These are phyloP conservation scores for Heteractis magnifica DNA, from an alignment of 92 coral and sea anemone genomes.

Conservation along the genomic window DNA sequence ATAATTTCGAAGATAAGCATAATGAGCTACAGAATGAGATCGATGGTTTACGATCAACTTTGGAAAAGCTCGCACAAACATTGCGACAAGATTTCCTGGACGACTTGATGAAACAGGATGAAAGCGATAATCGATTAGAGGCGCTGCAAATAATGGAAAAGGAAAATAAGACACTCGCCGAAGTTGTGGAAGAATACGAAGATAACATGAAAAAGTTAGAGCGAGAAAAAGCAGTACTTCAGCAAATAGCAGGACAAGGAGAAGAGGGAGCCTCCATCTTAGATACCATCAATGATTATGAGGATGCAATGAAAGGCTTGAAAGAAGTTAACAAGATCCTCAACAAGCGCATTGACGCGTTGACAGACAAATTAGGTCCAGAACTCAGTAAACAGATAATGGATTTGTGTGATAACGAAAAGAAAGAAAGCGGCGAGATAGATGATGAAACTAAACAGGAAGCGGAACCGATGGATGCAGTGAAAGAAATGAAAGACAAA, in stretches of 20 bases:
- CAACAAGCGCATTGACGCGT: conserved; percentile 27
- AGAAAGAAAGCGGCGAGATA: background rate
- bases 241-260: conserved; percentile 28
- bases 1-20: conserved; percentile 43
- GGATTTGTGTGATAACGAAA: conserved; percentile 1
- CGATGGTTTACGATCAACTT: conserved; percentile 20
- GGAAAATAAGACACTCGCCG: conserved; percentile 54
- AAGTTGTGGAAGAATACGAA: conserved; percentile 66
- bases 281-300: conserved; percentile 57
- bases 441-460: background rate
- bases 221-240: conserved; percentile 38
- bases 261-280: conserved; percentile 38
- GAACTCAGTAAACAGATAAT: conserved; percentile 34
- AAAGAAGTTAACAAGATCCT: conserved; percentile 40
- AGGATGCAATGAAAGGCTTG: conserved; percentile 41
- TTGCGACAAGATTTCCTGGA: conserved; percentile 49
- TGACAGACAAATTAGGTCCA: conserved; percentile 41
- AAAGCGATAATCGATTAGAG: conserved; percentile 16
- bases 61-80: conserved; percentile 35
- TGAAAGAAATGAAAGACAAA: conserved; percentile 37
- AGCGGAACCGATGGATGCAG: conserved; percentile 12
- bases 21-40: conserved; percentile 45
- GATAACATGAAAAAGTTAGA: conserved; percentile 49
- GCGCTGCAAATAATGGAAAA: conserved; percentile 59
- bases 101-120: conserved; percentile 36